A percentile compares a stretch with the other conserved stretches of the same genome.
Conservation (phyloP, 35 echinoderm and acorn worm species). For the Hemicentrotus pulcherrimus region DNA sequence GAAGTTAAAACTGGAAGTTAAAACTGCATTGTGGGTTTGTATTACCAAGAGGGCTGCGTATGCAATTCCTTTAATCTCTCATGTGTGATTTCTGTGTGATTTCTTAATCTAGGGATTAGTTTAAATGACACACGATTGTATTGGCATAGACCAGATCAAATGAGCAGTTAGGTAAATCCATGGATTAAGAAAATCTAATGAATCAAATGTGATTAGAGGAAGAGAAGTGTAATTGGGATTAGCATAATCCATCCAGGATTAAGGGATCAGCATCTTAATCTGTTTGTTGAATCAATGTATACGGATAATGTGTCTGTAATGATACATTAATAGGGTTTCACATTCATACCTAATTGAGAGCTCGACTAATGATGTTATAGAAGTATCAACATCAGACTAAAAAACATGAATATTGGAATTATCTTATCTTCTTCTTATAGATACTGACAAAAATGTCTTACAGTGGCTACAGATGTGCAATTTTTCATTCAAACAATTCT, state of each 20-base stretch:
- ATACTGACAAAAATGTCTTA: no score
- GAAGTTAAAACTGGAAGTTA: no score
- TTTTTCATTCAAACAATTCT: no score
- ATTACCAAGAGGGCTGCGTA: not conserved
- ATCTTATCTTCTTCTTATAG: no score
- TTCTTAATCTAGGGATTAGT: not conserved
- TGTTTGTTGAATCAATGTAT: not conserved
- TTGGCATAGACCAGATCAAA: not conserved
- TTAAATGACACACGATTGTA: not conserved
- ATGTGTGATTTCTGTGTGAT: not conserved
- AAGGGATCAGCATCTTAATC: not conserved
- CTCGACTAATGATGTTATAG: no score
- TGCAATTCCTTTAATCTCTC: not conserved
- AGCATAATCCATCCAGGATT: not conserved
- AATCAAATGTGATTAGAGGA: not conserved
- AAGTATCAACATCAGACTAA: no score
- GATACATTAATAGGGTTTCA: no score
- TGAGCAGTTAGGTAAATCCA: not conserved
- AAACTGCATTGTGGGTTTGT: not conserved
- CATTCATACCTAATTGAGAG: no score
- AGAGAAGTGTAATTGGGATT: not conserved
- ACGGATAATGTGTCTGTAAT: not conserved
- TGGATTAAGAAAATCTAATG: not conserved
- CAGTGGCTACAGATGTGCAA: no score
- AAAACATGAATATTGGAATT: no score